Percentiles rank a stretch among this genome's conserved stretches.
Conservation (phyloP, 2,113 vertebrate genomes). For the Zosterops japonicus region DNA sequence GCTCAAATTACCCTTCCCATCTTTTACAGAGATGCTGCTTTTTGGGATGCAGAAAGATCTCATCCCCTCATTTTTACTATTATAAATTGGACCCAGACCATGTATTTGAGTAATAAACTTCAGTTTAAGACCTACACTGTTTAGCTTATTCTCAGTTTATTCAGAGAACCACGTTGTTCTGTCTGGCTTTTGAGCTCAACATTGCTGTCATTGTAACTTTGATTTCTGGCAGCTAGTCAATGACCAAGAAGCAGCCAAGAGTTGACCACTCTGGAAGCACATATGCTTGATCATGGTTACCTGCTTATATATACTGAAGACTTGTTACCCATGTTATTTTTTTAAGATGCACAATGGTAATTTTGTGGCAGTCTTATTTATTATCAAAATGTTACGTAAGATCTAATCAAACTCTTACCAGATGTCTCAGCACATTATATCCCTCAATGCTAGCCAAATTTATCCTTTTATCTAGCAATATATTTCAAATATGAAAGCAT, state of each 20-base stretch:
- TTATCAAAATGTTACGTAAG: neutral
- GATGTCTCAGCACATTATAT: neutral
- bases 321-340: neutral
- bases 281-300: neutral
- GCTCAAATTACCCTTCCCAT: neutral
- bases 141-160: neutral
- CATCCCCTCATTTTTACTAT: neutral
- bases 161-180: neutral
- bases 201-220: neutral
- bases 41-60: neutral
- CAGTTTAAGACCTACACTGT: neutral
- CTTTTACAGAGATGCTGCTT: neutral
- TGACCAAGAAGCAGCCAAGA: neutral
- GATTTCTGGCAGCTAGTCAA: neutral
- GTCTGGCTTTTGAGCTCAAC: neutral
- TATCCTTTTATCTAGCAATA: neutral
- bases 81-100: neutral
- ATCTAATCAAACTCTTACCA: neutral
- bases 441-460: neutral
- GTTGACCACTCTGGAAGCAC: neutral
- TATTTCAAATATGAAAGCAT: neutral
- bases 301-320: neutral
- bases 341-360: neutral
- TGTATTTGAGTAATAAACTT: neutral
- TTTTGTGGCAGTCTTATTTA: neutral